Evolutionary conservation across 2,113 vertebrate genomes (phyloP), one percentile per base, ranked within the genome.

Genomic region (Cyanistes caeruleus): DNA sequence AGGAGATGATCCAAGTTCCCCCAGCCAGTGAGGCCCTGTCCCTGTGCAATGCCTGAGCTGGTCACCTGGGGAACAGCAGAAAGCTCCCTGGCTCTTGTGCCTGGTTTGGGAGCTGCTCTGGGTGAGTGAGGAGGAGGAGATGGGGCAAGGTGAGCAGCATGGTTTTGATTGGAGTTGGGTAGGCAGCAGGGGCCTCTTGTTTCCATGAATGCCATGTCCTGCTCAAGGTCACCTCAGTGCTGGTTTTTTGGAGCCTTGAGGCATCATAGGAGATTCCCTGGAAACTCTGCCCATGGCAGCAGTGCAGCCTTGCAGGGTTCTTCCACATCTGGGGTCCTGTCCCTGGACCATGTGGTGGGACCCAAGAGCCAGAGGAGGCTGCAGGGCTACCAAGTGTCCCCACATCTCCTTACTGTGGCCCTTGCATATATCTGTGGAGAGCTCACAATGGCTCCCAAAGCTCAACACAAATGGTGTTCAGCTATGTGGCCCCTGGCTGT

Each of bases 321-420:
- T 85, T 60, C 37, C 13, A 6, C 0, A 0, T 21, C 39, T 6
- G 1, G 31, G 14, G 2, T 44, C 39, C n/a, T 3, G 1, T 76
- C 35, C 9, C 20, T 51, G 35, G 49, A 52, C 49, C 52, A 20
- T 3, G 17, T 41, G 15, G 22, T 53, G 68, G 31, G 16, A 56
- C 20, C 9, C 1, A 5, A 33, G 69, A 91, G 49, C 25, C 0
- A 2, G 51, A 48, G 46, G 11, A 13, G 30, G 30, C 46, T 11
- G 1, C 56, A 28, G 73, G 41, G 52, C 59, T 80, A 4, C 27
- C 35, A 10, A 0, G 3, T 39, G 51, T 8, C 70, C 19, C 37
- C 16, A 5, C 1, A 1, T 39, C 51, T 82, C 46, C 70, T 52
- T 33, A 10, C 6, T 9, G 48, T 8, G 4, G 37, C 65, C 23